phyloP scores from a whole-genome alignment of 2,888 invertebrate species.

The Agrochola circellaris region DNA sequence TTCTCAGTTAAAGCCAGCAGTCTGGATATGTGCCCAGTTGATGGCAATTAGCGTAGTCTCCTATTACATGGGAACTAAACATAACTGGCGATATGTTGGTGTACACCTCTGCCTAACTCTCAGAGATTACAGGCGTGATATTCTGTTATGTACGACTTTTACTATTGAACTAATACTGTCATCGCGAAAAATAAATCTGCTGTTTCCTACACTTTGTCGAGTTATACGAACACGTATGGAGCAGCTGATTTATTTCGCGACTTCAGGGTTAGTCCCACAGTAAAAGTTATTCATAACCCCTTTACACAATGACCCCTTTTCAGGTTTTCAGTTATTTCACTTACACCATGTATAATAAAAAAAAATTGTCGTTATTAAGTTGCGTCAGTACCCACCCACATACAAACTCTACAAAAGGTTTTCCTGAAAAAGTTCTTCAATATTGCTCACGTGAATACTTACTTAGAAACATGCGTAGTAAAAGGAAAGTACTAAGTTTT shows the following conservation, averaged over 20 bases:
- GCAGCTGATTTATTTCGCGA: no score
- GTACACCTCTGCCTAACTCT: no score
- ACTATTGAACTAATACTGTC: no score
- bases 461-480: constrained; percentile 26
- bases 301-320: background rate
- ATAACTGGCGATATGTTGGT: no score
- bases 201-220: background rate
- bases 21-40: no score
- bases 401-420: background rate
- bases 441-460: constrained; percentile 4
- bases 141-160: no score
- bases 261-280: no score
- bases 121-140: no score
- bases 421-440: background rate
- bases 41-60: no score
- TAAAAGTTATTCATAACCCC: background rate
- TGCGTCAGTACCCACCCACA: background rate
- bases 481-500: constrained; percentile 35
- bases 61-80: no score
- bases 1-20: no score
- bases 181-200: background rate
- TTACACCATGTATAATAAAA: background rate
- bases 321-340: background rate
- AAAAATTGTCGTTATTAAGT: background rate
- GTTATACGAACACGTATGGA: background rate